Evolutionary conservation across 30 jellyfish, hydroid and myxozoan genomes (phyloP).

Genomic region (Phacellophora camtschatica): DNA sequence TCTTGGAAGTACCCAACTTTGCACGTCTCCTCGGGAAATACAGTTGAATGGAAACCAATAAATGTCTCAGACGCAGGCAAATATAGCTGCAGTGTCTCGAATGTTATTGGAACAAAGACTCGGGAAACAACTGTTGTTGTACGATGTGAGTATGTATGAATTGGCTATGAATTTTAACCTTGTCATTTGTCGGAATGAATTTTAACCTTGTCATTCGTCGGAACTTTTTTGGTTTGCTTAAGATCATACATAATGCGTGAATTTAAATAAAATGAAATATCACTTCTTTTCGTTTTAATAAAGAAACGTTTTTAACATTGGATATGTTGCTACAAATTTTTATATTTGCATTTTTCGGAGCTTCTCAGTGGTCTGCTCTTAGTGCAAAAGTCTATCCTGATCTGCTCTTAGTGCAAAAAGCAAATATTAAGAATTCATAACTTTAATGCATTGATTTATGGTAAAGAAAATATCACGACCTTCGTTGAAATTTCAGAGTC

Average conservation of each 20-base stretch:
- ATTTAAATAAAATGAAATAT: too few relatives aligned
- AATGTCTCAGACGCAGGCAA: constrained; percentile 6
- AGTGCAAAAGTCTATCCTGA: neutral
- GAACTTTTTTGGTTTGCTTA: too few relatives aligned
- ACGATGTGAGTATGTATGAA: neutral
- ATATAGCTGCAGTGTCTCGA: constrained; percentile 9
- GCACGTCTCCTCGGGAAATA: neutral
- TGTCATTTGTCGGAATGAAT: neutral
- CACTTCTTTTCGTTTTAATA: neutral
- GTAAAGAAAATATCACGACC: too few relatives aligned
- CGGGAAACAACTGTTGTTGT: neutral
- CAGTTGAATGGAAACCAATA: constrained; percentile 3
- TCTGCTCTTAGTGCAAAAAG: neutral
- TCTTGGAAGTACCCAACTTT: neutral
- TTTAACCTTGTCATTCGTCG: too few relatives aligned
- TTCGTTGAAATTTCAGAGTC: too few relatives aligned
- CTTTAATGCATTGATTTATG: too few relatives aligned
- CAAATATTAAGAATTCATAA: neutral
- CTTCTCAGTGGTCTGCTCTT: neutral
- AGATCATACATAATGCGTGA: too few relatives aligned
- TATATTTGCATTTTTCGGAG: neutral
- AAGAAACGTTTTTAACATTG: neutral
- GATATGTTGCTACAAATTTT: neutral
- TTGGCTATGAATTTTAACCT: too few relatives aligned
- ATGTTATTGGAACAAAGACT: neutral